Percentiles rank a stretch among this genome's conserved stretches.
Evolutionary conservation across 2,888 invertebrate genomes (phyloP).

Genomic region (Isoperla grammatica): DNA sequence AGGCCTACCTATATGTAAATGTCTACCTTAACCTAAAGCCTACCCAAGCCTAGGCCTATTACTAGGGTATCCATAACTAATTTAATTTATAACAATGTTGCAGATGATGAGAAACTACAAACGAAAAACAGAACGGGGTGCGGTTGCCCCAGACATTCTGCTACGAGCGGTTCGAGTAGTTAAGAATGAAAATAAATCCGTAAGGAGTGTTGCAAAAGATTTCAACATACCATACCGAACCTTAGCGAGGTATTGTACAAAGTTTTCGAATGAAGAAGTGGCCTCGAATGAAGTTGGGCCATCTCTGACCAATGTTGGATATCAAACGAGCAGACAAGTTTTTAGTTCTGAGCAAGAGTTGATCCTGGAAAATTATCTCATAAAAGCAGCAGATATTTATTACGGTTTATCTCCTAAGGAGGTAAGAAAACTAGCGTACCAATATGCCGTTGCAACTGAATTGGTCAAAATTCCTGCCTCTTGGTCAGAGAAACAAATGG

Average conservation of each 20-base stretch:
- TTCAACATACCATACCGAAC: not conserved
- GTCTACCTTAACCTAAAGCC: too few relatives aligned
- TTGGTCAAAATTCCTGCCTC: slow-evolving; percentile 28
- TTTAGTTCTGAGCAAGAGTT: slow-evolving; percentile 30
- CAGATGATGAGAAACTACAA: too few relatives aligned
- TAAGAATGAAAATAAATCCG: too few relatives aligned
- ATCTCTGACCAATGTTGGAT: not conserved
- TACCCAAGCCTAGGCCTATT: too few relatives aligned
- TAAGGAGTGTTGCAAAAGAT: not conserved
- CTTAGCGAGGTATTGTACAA: not conserved
- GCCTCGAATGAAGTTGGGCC: not conserved
- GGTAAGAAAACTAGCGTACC: slow-evolving; percentile 29
- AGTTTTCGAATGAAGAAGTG: not conserved
- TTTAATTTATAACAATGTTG: too few relatives aligned
- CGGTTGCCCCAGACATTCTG: too few relatives aligned
- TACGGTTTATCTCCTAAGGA: slow-evolving; percentile 27
- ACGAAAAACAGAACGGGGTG: too few relatives aligned
- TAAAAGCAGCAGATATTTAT: slow-evolving; percentile 19
- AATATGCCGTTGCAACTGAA: slow-evolving; percentile 29
- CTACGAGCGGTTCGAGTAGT: too few relatives aligned
- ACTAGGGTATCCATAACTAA: too few relatives aligned
- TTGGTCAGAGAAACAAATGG: slow-evolving; percentile 19
- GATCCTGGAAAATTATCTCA: slow-evolving; percentile 29
- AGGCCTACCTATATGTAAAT: too few relatives aligned
- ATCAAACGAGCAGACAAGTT: not conserved